Evolutionary conservation across 2,113 vertebrate genomes (phyloP).

Genomic region (Sphaerodactylus townsendi): DNA sequence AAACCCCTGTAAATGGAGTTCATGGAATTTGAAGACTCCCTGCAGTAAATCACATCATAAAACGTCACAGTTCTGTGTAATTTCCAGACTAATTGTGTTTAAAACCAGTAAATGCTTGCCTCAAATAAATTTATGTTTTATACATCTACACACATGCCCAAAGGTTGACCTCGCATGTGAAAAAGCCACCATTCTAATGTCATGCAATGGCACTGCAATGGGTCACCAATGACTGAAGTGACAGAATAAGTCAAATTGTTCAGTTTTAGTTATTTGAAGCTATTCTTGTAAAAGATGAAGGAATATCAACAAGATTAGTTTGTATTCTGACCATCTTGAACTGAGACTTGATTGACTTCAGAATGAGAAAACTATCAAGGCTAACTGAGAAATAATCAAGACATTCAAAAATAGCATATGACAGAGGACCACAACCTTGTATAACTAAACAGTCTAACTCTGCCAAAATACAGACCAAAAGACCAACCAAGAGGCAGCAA

Average conservation of each 20-base stretch:
- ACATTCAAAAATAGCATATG: neutral
- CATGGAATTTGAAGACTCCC: conserved; percentile 69
- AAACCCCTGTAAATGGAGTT: conserved; percentile 60
- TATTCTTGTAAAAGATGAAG: conserved; percentile 4
- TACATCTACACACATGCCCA: conserved; percentile 24
- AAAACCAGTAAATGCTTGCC: conserved; percentile 76
- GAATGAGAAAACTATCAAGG: neutral
- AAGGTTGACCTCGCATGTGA: conserved; percentile 25
- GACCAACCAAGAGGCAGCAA: too few species aligned
- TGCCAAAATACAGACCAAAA: too few species aligned
- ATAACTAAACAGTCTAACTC: too few species aligned
- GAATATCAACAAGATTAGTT: conserved; percentile 1
- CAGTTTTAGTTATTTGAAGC: neutral
- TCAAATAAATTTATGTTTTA: conserved; percentile 75
- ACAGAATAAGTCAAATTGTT: neutral
- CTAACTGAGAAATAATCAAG: neutral
- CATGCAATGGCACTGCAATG: conserved; percentile 18
- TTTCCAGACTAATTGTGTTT: conserved; percentile 78
- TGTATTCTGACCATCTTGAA: neutral
- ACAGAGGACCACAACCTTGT: too few species aligned
- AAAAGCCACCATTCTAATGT: conserved; percentile 36
- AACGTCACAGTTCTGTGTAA: conserved; percentile 76
- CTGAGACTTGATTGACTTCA: too few species aligned
- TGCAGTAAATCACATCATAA: conserved; percentile 76
- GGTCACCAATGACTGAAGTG: fast-evolving